Conservation (phyloP, 2,113 vertebrate genomes). For the Chlamydotis undulata region DNA sequence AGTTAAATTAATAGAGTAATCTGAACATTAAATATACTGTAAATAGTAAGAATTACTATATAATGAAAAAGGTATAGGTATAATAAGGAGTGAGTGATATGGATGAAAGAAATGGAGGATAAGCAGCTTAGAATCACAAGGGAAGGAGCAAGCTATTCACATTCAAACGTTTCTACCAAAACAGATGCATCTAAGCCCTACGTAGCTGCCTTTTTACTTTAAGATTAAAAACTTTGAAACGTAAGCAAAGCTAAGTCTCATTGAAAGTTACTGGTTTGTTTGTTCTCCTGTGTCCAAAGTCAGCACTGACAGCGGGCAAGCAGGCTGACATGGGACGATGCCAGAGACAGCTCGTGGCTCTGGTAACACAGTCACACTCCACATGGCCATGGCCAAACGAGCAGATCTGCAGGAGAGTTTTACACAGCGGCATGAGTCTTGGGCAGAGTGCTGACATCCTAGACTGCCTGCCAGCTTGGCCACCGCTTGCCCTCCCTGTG, state of each 20-base stretch:
- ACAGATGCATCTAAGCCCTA: not conserved
- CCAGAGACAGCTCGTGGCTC: not conserved
- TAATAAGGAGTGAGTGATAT: not conserved
- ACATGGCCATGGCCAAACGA: not conserved
- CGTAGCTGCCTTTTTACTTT: not conserved
- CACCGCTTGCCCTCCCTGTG: accelerated
- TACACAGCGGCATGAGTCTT: accelerated
- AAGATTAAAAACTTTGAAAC: not conserved
- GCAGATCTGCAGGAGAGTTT: not conserved
- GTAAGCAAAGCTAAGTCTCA: not conserved
- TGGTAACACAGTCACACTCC: not conserved
- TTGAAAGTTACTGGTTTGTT: not conserved
- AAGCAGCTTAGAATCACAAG: not conserved
- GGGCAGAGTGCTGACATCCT: not conserved
- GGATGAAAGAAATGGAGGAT: not conserved
- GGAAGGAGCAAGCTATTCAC: not conserved
- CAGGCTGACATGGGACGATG: accelerated
- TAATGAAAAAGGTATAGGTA: not conserved
- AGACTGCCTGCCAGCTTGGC: not conserved
- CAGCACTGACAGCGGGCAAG: not conserved
- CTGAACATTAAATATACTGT: not conserved
- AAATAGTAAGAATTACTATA: not conserved
- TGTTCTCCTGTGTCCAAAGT: not conserved
- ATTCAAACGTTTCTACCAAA: not conserved
- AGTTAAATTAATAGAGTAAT: not conserved